phyloP scores from a whole-genome alignment of 2,113 vertebrate species.

The Cyrtonyx montezumae region DNA sequence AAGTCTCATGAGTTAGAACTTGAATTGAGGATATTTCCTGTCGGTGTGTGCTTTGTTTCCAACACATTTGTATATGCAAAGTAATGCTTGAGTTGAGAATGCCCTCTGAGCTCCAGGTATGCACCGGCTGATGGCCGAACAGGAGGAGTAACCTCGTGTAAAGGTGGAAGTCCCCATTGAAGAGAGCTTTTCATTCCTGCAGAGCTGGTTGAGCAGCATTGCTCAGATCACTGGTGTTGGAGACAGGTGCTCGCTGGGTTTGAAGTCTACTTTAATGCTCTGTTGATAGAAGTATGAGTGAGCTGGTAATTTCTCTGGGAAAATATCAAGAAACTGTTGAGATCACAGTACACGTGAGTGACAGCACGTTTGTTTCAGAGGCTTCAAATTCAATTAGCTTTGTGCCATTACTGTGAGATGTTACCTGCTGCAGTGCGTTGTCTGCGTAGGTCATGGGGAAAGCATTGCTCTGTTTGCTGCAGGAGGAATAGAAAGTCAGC shows the following conservation, averaged over 20 bases:
- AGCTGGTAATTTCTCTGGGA: constrained; percentile 37
- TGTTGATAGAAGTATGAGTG: constrained; percentile 50
- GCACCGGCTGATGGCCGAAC: constrained; percentile 56
- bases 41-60: constrained; percentile 9
- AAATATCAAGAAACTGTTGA: constrained; percentile 5
- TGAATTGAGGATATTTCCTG: neutral
- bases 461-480: neutral
- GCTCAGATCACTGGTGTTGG: neutral
- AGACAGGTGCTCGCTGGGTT: constrained; percentile 47
- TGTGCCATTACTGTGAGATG: neutral
- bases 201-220: constrained; percentile 19
- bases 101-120: constrained; percentile 43
- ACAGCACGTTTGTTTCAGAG: neutral
- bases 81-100: constrained; percentile 9
- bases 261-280: constrained; percentile 30
- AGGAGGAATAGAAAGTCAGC: neutral
- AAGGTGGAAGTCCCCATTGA: constrained; percentile 60
- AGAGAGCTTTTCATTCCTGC: constrained; percentile 25
- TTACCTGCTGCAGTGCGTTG: neutral
- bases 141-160: too few relatives aligned
- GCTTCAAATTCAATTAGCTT: constrained; percentile 4
- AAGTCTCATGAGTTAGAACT: neutral
- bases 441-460: neutral
- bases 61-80: neutral
- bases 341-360: neutral